Base-by-base conservation (phyloP, 2,797 vertebrate species). In the Etheostoma nigrum region DNA sequence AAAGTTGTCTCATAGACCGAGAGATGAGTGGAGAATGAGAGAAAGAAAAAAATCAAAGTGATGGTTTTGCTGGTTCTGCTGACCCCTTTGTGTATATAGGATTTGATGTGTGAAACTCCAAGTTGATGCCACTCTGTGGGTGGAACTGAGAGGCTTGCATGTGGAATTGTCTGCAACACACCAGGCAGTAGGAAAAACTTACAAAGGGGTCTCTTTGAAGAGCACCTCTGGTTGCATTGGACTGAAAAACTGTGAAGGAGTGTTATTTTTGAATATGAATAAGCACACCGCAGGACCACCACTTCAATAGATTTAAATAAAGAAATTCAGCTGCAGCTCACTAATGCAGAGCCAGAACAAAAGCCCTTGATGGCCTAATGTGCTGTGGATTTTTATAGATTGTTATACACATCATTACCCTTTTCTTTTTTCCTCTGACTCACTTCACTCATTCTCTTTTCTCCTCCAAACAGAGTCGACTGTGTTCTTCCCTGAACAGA, bases 401-500 rank as follows among this genome's bases (percentile, higher is more conserved):
- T 82, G 51, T 82, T 82, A 60, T 79, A 74, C 77, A 88, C 78
- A 63, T 84, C 62, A 79, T 86, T 81, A 76, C 51, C 60, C 61
- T 74, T 75, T 80, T 60, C n/a, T 33, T 48, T 67, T 72, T 67
- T 25, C 7, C 52, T 71, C 70, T 77, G 30, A 67, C 78, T 60
- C 72, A 16, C 58, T 25, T 30, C 3, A 0, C 21, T 78, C 7
- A 4, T 65, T 75, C 47, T 79, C 61, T 59, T 33, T 57, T 40
- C n/a, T 76, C 55, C 18, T 72, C 49, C 66, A 36, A 60, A 75
- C 88, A 94, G 93, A 94, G 84, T 93, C 93, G 6, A 91, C 95
- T 0, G 97, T 98, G 61, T 99, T 97, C 90, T 95, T 99, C 84
- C 96, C 96, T 30, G 95, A 96, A 60, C 93, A 96, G 4, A 89